phyloP scores from a whole-genome alignment of 2,888 invertebrate species.

The Diaphora mendica region DNA sequence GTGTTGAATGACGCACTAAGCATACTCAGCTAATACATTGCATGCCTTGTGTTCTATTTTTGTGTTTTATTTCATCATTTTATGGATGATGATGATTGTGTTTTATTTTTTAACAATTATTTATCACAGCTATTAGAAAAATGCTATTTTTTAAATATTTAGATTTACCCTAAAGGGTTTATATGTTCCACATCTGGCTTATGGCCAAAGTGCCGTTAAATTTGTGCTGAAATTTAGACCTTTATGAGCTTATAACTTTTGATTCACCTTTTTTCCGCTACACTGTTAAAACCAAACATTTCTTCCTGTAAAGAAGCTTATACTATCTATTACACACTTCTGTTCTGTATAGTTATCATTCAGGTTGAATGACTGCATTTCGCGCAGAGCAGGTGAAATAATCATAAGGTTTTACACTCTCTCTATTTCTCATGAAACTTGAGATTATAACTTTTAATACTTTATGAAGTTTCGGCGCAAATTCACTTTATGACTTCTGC shows the following conservation, averaged over 20 bases:
- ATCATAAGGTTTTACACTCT: slow-evolving; percentile 23
- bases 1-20: not conserved
- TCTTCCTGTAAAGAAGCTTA: not conserved
- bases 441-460: slow-evolving; percentile 29
- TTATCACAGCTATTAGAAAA: too few species aligned
- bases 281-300: not conserved
- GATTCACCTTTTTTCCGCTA: too few species aligned
- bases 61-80: too few species aligned
- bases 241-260: too few species aligned
- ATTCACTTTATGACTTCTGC: slow-evolving; percentile 26
- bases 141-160: too few species aligned
- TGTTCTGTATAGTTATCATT: not conserved
- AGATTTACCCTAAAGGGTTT: too few species aligned
- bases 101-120: too few species aligned
- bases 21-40: not conserved
- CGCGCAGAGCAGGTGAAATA: slow-evolving; percentile 20
- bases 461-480: slow-evolving; percentile 25
- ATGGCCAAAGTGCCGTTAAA: too few species aligned
- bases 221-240: too few species aligned
- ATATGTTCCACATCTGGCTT: too few species aligned
- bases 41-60: too few species aligned
- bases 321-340: not conserved
- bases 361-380: slow-evolving; percentile 16
- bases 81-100: too few species aligned
- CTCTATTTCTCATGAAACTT: slow-evolving; percentile 12